These are phyloP conservation scores for Chaitophorus viminalis DNA, from an alignment of 2,888 invertebrate species.

Conservation along the genomic window DNA sequence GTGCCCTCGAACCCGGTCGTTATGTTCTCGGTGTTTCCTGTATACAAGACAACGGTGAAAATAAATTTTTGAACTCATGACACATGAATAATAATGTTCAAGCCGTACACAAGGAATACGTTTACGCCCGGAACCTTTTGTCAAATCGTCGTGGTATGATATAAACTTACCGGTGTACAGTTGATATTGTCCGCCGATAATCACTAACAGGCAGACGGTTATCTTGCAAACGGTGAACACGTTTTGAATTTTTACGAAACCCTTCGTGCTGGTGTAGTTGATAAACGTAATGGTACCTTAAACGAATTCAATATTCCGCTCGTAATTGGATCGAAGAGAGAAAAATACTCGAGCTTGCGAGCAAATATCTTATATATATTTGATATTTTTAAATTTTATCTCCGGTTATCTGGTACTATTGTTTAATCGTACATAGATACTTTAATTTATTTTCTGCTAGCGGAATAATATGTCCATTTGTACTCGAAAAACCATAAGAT, in stretches of 20 bases:
- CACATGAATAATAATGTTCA: too few species aligned
- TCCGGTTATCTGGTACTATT: too few species aligned
- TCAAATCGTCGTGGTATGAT: background rate
- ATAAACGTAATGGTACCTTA: constrained; percentile 81
- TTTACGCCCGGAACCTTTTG: too few species aligned
- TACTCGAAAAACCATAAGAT: too few species aligned
- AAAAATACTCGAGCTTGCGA: too few species aligned
- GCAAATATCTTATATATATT: too few species aligned
- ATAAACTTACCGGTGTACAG: constrained; percentile 72
- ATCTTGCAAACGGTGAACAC: constrained; percentile 83
- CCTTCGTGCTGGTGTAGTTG: constrained; percentile 79
- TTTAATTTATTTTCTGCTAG: too few species aligned
- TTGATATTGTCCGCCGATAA: constrained; percentile 80
- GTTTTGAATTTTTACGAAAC: constrained; percentile 84
- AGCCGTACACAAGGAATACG: too few species aligned
- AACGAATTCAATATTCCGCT: background rate
- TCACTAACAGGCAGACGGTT: constrained; percentile 79
- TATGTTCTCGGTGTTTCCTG: constrained; percentile 75
- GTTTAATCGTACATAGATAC: too few species aligned
- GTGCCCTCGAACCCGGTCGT: constrained; percentile 77
- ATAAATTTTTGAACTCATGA: too few species aligned
- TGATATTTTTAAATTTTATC: too few species aligned
- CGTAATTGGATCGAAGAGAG: constrained; percentile 53
- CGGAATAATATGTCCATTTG: too few species aligned
- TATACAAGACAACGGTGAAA: background rate